Percentiles rank a stretch among this genome's conserved stretches.
Evolutionary conservation across 2,113 vertebrate genomes (phyloP).

Genomic region (Rhizomys pruinosus): DNA sequence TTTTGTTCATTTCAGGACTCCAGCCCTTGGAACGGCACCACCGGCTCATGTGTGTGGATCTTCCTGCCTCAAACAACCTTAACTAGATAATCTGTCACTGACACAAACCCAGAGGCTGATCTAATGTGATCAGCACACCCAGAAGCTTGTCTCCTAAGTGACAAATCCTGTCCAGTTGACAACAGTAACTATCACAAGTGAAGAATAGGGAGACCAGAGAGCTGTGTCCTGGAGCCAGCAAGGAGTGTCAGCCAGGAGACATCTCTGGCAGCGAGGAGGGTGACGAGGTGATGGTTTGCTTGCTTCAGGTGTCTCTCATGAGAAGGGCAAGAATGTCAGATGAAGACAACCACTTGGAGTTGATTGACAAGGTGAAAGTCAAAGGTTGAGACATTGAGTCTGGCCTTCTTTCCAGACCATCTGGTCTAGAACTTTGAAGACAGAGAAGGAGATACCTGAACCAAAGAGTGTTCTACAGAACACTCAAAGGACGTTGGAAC

Average conservation of each 20-base stretch:
- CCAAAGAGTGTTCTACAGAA: constrained; percentile 19
- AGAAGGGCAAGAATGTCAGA: not conserved
- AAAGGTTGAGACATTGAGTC: not conserved
- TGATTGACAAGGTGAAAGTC: not conserved
- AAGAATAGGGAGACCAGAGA: no score
- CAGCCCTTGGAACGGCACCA: not conserved
- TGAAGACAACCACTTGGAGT: not conserved
- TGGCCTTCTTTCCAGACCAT: constrained; percentile 48
- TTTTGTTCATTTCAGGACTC: not conserved
- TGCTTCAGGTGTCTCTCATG: not conserved
- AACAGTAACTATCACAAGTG: not conserved
- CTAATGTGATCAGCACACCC: no score
- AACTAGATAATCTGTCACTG: not conserved
- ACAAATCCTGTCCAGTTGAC: not conserved
- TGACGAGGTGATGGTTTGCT: not conserved
- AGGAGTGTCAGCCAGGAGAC: not conserved
- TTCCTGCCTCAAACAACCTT: not conserved
- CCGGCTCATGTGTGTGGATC: not conserved
- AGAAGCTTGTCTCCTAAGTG: not conserved
- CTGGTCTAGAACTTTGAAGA: constrained; percentile 57
- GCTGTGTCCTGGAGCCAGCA: not conserved
- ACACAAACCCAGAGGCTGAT: no score
- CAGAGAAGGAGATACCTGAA: not conserved
- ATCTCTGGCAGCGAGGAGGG: not conserved
- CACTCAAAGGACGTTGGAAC: not conserved